These are phyloP conservation scores for Steinernema carpocapsae DNA, from an alignment of 2,888 invertebrate genomes.

Conservation along the genomic window DNA sequence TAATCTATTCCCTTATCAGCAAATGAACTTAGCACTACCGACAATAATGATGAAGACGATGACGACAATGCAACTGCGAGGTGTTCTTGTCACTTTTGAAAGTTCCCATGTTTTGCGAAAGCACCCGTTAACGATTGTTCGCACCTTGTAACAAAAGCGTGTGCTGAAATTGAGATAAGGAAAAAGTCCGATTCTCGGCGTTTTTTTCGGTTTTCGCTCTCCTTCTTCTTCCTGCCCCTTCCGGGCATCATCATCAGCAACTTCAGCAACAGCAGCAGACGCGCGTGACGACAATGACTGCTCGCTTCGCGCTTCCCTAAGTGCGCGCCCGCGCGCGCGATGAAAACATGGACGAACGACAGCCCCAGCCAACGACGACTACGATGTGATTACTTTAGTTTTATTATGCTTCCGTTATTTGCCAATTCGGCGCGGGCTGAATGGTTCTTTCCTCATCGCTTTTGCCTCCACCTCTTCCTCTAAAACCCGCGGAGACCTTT, in stretches of 20 bases:
- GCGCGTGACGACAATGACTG: slow-evolving; percentile 27
- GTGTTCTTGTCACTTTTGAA: not conserved
- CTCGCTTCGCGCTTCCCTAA: not conserved
- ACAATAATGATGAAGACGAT: no score
- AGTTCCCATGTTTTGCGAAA: not conserved
- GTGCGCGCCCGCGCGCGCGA: slow-evolving; percentile 31
- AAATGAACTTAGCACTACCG: no score
- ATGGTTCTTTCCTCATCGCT: slow-evolving; percentile 32
- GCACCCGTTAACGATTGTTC: no score
- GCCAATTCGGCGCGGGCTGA: slow-evolving; percentile 32
- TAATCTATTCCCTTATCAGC: not conserved
- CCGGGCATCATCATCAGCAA: slow-evolving; percentile 22
- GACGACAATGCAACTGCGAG: no score
- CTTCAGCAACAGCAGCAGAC: slow-evolving; percentile 18
- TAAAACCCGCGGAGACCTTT: not conserved
- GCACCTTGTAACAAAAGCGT: no score
- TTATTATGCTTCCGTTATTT: slow-evolving; percentile 35
- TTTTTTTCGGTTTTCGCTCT: no score
- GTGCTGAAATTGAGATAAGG: no score
- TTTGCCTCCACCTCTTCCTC: slow-evolving; percentile 10
- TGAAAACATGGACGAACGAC: slow-evolving; percentile 31
- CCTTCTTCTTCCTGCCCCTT: not conserved
- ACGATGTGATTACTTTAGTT: slow-evolving; percentile 35
- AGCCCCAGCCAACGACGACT: slow-evolving; percentile 33
- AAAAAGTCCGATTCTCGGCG: no score